Evolutionary conservation across 92 coral and sea anemone species (phyloP).

Genomic region (Parazoanthus atlanticus): DNA sequence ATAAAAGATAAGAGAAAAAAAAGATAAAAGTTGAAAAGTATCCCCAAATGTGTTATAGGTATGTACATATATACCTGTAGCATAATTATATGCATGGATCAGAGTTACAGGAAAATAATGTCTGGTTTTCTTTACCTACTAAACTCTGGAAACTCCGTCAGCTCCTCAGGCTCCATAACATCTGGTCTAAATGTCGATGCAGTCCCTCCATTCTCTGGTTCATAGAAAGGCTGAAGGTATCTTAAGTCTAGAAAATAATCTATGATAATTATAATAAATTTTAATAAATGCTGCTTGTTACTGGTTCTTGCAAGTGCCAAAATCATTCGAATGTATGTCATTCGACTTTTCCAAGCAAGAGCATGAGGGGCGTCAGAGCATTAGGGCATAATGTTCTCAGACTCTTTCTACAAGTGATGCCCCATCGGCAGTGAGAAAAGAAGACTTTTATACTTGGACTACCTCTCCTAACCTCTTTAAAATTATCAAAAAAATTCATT

Average conservation of each 20-base stretch:
- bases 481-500: no score
- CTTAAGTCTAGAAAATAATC: slow-evolving; percentile 37
- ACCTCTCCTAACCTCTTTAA: no score
- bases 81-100: neutral
- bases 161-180: slow-evolving; percentile 92
- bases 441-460: no score
- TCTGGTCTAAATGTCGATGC: slow-evolving; percentile 97
- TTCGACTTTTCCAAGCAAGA: no score
- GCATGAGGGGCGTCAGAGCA: no score
- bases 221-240: slow-evolving; percentile 79
- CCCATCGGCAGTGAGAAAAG: no score
- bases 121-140: slow-evolving; percentile 55
- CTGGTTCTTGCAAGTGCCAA: neutral
- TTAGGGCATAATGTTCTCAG: no score
- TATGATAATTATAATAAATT: neutral
- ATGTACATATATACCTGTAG: neutral
- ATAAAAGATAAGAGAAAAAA: no score
- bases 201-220: slow-evolving; percentile 83
- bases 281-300: neutral
- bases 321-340: no score
- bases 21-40: no score
- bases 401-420: no score
- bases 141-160: slow-evolving; percentile 77
- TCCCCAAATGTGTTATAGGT: no score
- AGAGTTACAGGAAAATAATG: neutral